Percentiles rank a stretch among this genome's conserved stretches.
phyloP scores from a whole-genome alignment of 2,113 vertebrate species.

The Symphodus melops region DNA sequence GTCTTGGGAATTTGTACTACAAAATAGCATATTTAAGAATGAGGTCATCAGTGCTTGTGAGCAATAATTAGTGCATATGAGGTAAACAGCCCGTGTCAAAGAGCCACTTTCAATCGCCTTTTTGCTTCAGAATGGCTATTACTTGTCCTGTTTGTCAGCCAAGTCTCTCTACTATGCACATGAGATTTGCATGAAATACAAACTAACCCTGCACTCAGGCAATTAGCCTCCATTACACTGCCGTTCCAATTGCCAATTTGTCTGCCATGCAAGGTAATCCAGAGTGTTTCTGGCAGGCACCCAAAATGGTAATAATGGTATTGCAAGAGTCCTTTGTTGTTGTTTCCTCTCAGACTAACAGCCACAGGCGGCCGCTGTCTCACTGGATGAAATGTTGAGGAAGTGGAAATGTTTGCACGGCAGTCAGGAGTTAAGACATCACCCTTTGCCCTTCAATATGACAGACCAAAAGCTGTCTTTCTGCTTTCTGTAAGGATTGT shows the following conservation, averaged over 20 bases:
- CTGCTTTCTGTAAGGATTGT: not conserved
- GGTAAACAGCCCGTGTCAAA: constrained; percentile 58
- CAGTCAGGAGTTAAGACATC: constrained; percentile 58
- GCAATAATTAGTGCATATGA: constrained; percentile 53
- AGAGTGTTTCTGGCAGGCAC: constrained; percentile 76
- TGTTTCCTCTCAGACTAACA: constrained; percentile 75
- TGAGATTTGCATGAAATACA: constrained; percentile 80
- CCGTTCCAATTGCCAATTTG: constrained; percentile 82
- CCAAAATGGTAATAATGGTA: constrained; percentile 83
- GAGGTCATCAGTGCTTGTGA: constrained; percentile 58
- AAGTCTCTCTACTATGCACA: constrained; percentile 64
- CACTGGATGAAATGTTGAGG: constrained; percentile 70
- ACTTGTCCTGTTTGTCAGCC: constrained; percentile 64
- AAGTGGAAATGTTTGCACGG: constrained; percentile 72
- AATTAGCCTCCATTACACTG: constrained; percentile 84
- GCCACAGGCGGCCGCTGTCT: constrained; percentile 60
- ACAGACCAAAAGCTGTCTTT: constrained; percentile 15
- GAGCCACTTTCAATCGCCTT: constrained; percentile 53
- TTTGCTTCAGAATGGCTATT: constrained; percentile 52
- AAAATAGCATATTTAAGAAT: constrained; percentile 35
- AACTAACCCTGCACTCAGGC: constrained; percentile 82
- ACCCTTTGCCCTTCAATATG: constrained; percentile 58
- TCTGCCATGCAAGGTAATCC: constrained; percentile 81
- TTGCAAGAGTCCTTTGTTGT: constrained; percentile 77
- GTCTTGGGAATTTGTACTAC: constrained; percentile 22